Evolutionary conservation across 1,140 invertebrate genomes (phyloP).

Genomic region (Hermetia illucens): DNA sequence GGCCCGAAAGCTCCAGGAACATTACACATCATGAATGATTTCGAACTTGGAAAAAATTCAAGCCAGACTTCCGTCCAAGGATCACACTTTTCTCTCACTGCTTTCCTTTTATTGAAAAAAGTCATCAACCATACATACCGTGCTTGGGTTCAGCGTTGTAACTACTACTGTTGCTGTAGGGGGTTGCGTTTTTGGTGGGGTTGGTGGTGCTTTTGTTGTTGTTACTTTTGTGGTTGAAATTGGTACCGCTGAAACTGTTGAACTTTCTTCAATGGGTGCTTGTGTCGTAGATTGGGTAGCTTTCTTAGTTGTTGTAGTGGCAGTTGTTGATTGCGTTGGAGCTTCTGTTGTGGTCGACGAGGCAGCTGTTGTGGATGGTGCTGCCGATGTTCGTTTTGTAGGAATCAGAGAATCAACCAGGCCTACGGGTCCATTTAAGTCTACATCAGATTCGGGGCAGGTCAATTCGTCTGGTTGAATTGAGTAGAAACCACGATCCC

Average conservation of each 20-base stretch:
- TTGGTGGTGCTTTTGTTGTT: slow-evolving; percentile 27
- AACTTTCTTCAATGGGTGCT: slow-evolving; percentile 15
- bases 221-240: slow-evolving; percentile 18
- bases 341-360: slow-evolving; percentile 14
- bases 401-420: slow-evolving; percentile 29
- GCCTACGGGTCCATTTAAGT: slow-evolving; percentile 34
- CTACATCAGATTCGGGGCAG: slow-evolving; percentile 30
- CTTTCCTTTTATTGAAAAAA: too few relatives aligned
- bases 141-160: slow-evolving; percentile 26
- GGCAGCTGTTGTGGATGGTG: slow-evolving; percentile 9
- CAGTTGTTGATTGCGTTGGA: slow-evolving; percentile 12
- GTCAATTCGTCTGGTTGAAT: slow-evolving; percentile 60
- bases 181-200: slow-evolving; percentile 1
- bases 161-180: slow-evolving; percentile 8
- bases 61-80: too few relatives aligned
- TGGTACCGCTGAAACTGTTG: slow-evolving; percentile 15
- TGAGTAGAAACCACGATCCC: slow-evolving; percentile 71
- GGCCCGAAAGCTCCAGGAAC: too few relatives aligned
- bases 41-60: too few relatives aligned
- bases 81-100: too few relatives aligned
- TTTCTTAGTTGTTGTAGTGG: slow-evolving; percentile 24
- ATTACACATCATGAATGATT: too few relatives aligned
- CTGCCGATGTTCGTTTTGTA: slow-evolving; percentile 21
- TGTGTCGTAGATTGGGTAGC: slow-evolving; percentile 26
- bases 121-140: too few relatives aligned